Evolutionary conservation across 2,113 vertebrate species (phyloP).

Genomic region (Pogona vitticeps): DNA sequence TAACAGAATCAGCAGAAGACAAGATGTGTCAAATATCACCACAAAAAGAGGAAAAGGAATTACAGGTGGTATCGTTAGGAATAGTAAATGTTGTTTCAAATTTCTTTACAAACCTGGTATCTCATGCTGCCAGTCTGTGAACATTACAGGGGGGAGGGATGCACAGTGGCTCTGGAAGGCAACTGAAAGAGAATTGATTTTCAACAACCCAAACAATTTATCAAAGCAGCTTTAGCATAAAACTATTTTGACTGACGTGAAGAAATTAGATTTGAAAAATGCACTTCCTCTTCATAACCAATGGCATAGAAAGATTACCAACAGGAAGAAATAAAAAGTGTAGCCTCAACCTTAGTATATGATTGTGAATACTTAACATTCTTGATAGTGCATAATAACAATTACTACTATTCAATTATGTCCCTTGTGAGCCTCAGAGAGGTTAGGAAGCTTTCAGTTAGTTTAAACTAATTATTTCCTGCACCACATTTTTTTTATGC

Average conservation of each 20-base stretch:
- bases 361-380: too few species aligned
- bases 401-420: too few species aligned
- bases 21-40: background rate
- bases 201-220: background rate
- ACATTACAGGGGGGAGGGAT: background rate
- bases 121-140: background rate
- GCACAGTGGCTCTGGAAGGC: background rate
- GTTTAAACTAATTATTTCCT: too few species aligned
- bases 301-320: too few species aligned
- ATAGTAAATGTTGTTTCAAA: background rate
- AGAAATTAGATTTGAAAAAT: too few species aligned
- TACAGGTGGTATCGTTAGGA: background rate
- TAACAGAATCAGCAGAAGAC: background rate
- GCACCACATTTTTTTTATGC: too few species aligned
- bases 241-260: background rate
- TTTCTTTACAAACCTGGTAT: background rate
- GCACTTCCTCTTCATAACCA: too few species aligned
- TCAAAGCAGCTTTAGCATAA: background rate
- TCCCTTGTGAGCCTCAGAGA: too few species aligned
- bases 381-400: too few species aligned
- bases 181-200: background rate
- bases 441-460: too few species aligned
- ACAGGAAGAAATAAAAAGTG: too few species aligned
- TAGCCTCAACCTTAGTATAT: too few species aligned
- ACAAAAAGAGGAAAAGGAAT: background rate